These are phyloP conservation scores for Ammodramus savannarum DNA, from an alignment of 2,113 vertebrate species.

Conservation along the genomic window DNA sequence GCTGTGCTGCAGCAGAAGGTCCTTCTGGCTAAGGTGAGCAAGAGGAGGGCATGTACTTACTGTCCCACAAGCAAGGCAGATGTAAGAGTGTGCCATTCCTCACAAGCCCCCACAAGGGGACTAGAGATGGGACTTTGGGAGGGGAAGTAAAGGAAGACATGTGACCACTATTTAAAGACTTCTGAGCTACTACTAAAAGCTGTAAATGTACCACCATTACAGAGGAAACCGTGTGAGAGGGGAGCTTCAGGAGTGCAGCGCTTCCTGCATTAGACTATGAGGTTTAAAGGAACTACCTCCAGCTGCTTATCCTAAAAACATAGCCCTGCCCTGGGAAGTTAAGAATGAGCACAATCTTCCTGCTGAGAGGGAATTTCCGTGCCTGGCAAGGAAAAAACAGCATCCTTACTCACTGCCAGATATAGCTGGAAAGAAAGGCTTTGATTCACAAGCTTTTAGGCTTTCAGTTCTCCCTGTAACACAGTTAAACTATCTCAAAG, in stretches of 20 bases:
- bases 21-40: not conserved
- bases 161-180: not conserved
- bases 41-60: not conserved
- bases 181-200: not conserved
- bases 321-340: not conserved
- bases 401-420: not conserved
- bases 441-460: not conserved
- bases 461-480: not conserved
- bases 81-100: not conserved
- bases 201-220: not conserved
- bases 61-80: not conserved
- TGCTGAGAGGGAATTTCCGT: not conserved
- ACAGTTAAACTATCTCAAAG: not conserved
- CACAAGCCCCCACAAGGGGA: not conserved
- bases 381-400: not conserved
- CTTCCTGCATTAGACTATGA: not conserved
- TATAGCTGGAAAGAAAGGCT: not conserved
- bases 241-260: not conserved
- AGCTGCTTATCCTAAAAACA: not conserved
- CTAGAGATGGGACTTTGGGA: not conserved
- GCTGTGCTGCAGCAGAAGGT: not conserved
- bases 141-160: not conserved
- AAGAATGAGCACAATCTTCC: not conserved
- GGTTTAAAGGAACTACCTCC: not conserved
- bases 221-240: not conserved